phyloP scores from a whole-genome alignment of 2,113 vertebrate species.

The Abramis brama region DNA sequence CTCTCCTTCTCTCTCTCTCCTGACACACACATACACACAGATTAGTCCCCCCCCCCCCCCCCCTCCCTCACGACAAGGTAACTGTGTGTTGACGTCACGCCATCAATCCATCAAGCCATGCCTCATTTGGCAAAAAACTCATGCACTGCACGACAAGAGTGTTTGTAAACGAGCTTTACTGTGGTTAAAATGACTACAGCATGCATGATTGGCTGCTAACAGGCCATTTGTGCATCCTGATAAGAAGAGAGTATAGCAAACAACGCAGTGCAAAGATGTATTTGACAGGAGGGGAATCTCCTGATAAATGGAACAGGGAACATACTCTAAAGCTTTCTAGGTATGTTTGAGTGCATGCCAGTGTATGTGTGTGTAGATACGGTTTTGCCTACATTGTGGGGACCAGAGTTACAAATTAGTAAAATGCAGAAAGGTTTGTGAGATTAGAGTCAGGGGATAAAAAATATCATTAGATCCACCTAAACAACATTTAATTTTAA shows the following conservation, averaged over 20 bases:
- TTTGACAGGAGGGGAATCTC: slow-evolving; percentile 31
- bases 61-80: slow-evolving; percentile 72
- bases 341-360: background rate
- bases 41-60: slow-evolving; percentile 73
- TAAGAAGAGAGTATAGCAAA: background rate
- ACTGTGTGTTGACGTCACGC: slow-evolving; percentile 72
- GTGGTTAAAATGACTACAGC: background rate
- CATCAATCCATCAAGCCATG: slow-evolving; percentile 70
- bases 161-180: background rate
- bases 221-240: background rate
- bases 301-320: slow-evolving; percentile 18
- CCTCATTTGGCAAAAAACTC: slow-evolving; percentile 53
- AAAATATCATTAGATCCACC: too few species aligned
- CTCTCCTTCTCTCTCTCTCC: slow-evolving; percentile 35
- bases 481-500: too few species aligned
- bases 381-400: background rate
- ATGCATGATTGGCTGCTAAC: background rate
- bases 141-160: background rate
- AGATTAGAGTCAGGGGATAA: too few species aligned
- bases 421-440: too few species aligned
- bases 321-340: background rate
- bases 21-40: slow-evolving; percentile 67
- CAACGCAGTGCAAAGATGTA: background rate
- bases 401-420: background rate
- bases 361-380: too few species aligned